Base-by-base conservation (phyloP, 35 echinoderm and acorn worm genomes). In the Ptychodera flava region DNA sequence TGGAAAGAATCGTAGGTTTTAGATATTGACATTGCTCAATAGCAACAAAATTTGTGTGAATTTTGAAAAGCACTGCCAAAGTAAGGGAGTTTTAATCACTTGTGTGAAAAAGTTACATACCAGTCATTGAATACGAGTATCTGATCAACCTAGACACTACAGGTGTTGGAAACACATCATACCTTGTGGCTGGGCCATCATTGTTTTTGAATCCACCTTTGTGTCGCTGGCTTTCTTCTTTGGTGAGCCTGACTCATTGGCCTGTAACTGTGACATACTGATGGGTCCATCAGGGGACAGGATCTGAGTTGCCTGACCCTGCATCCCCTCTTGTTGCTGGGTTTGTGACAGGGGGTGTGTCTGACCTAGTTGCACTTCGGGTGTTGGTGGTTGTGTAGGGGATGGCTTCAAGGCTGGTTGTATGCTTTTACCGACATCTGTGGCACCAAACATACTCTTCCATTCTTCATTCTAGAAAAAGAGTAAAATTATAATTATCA, bases 201-300 rank as follows among this genome's bases (percentile, higher is more conserved):
- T n/a, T n/a, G n/a, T n/a, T n/a, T n/a, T n/a, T n/a, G n/a, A n/a
- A n/a, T n/a, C n/a, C n/a, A n/a, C n/a, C n/a, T n/a, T n/a, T n/a
- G n/a, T n/a, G n/a, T n/a, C n/a, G n/a, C 35, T 30, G 1, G 91
- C 34, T 34, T 91, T 93, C 87, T 93, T 97, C 45, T 90, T 29
- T 78, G 91, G 91, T 31, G 89, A 53, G 16, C 95, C 95, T 29
- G 93, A 91, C 12, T 91, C 92, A 0, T 89, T 89, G 16, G 95
- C 95, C 64, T 97, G 95, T 0, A 97, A 91, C 81, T 97, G 95
- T 32, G 95, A 97, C 95, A 97, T 97, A 36, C 89, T 91, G 32
- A 97, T 97, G 10, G 95, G 89, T 29, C 86, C 89, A 33, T 87
- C 88, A 34, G 95, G 84, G 29, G 89, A 89, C 0, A 97, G 35